These are phyloP conservation scores for Suncus etruscus DNA, from an alignment of 2,113 vertebrate species.

Conservation along the genomic window DNA sequence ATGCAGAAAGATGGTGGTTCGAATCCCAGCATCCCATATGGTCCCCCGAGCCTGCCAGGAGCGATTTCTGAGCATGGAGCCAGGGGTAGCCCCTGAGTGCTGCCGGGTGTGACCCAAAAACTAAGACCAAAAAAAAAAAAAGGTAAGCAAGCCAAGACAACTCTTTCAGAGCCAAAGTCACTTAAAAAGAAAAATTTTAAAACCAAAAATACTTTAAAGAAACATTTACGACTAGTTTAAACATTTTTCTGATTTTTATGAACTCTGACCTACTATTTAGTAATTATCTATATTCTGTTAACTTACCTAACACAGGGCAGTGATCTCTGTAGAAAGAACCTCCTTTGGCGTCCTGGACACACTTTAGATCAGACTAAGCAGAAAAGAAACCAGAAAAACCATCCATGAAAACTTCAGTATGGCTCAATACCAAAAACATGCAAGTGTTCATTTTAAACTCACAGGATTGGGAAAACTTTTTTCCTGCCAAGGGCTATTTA, in stretches of 20 bases:
- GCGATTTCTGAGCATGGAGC: too few species aligned
- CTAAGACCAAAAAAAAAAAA: too few species aligned
- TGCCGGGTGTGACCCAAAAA: too few species aligned
- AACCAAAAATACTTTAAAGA: conserved; percentile 32
- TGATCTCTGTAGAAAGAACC: conserved; percentile 99
- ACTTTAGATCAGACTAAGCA: conserved; percentile 97
- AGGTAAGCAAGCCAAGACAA: not conserved
- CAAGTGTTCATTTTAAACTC: conserved; percentile 11
- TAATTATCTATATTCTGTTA: conserved; percentile 48
- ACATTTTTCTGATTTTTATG: conserved; percentile 27
- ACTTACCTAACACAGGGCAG: conserved; percentile 98
- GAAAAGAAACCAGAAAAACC: conserved; percentile 66
- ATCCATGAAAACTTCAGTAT: conserved; percentile 62
- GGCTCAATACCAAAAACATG: conserved; percentile 49
- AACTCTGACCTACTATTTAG: conserved; percentile 34
- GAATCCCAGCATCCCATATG: too few species aligned
- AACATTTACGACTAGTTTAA: conserved; percentile 40
- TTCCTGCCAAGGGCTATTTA: too few species aligned
- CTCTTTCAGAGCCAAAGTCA: conserved; percentile 6
- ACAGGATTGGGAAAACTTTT: too few species aligned
- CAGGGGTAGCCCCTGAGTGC: too few species aligned
- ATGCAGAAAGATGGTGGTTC: too few species aligned
- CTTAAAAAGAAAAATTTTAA: conserved; percentile 43
- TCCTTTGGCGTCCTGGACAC: conserved; percentile 99
- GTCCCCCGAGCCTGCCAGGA: too few species aligned